Evolutionary conservation across 64 coral and sea anemone genomes (phyloP), one percentile per base, ranked within the genome.

Genomic region (Porites australiensis): DNA sequence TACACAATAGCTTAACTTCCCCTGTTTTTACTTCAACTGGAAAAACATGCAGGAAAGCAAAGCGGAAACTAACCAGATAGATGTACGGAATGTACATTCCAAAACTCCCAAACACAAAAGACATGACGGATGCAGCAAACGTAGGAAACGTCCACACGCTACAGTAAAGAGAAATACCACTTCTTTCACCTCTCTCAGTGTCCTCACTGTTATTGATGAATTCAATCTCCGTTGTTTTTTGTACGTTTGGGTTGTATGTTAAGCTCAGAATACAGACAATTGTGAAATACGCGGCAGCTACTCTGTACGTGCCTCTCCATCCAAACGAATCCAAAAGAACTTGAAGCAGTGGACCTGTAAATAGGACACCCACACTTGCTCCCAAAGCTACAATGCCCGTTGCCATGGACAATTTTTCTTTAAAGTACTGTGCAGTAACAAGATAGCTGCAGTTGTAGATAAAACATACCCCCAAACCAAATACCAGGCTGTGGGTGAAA

Each of bases 401-500:
- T 37, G 27, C 27, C 27, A 37, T 37, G 27, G 27, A 37, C 27
- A 37, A 37, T 37, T 37, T 37, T 37, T 37, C 27, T 37, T 37
- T 37, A 37, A 37, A 37, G 27, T 37, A 37, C 27, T 37, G 27
- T 2, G 74, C 64, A 14, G 84, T 60, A 0, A 84, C 63, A 13
- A 94, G 68, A 43, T 81, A 73, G 72, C 52, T 77, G 8, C 77
- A 68, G 8, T 76, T 89, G 50, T 83, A 85, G 14, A 94, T 21
- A 3, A 86, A 37, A 37, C 27, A 37, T 37, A 37, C 27, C 27
- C 27, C 27, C 27, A 37, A 37, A 37, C 27, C 27, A 47, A 89
- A 83, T 27, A 94, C 13, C 11, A 84, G 4, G 18, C 92, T 70
- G 61, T 89, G 83, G 0, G 69, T 94, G 59, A 94, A 87, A 64